Percentiles rank a stretch among this genome's conserved stretches.
Evolutionary conservation across 2,113 vertebrate species (phyloP).

Genomic region (Pachycephala philippinensis): DNA sequence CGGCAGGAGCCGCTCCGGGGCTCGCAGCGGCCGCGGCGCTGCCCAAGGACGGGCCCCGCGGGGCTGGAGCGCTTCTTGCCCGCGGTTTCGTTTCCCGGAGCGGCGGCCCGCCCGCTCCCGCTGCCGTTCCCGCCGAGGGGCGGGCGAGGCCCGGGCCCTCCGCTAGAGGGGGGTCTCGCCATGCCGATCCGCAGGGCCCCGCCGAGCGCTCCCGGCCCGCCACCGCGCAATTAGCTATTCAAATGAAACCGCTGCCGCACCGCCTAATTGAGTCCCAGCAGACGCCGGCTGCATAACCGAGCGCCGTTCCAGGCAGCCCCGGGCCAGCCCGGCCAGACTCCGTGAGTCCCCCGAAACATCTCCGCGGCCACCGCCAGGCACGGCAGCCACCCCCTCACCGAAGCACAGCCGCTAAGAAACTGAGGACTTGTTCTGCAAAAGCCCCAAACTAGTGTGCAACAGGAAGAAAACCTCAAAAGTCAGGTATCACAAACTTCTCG

Average conservation of each 20-base stretch:
- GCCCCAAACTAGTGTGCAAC: background rate
- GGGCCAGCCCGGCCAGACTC: background rate
- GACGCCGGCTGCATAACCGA: background rate
- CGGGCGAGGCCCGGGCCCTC: background rate
- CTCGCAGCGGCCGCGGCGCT: background rate
- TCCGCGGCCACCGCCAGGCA: background rate
- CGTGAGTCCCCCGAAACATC: background rate
- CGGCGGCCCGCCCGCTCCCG: background rate
- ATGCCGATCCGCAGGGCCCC: background rate
- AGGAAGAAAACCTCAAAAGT: background rate
- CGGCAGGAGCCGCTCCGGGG: background rate
- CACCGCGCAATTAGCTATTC: background rate
- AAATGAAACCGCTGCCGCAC: background rate
- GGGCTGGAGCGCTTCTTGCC: background rate
- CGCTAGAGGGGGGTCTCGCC: constrained; percentile 45
- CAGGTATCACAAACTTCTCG: background rate
- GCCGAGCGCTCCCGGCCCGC: background rate
- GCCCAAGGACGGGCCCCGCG: background rate
- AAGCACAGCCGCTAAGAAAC: background rate
- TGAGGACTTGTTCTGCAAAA: background rate
- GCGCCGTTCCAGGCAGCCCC: background rate
- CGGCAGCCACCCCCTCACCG: background rate
- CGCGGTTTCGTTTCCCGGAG: background rate
- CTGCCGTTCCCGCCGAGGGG: background rate
- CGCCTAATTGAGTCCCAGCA: background rate